A percentile compares a stretch with the other conserved stretches of the same genome.
Conservation (phyloP, 2,113 vertebrate genomes). For the Actenoides hombroni region DNA sequence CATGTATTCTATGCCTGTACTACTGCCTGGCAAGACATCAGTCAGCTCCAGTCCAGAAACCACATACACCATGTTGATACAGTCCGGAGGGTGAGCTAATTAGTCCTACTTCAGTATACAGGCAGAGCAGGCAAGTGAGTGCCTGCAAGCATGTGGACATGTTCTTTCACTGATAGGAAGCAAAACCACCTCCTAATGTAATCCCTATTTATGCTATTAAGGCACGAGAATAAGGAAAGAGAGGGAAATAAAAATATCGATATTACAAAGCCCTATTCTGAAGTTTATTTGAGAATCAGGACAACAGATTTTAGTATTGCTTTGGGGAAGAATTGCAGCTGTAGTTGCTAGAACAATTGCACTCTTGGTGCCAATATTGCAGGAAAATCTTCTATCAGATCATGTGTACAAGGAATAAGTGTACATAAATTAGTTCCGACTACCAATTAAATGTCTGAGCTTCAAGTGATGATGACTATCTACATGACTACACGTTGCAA, state of each 20-base stretch:
- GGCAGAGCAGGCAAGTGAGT: background rate
- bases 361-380: background rate
- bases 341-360: background rate
- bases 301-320: background rate
- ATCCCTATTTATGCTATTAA: background rate
- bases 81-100: background rate
- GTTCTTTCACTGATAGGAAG: background rate
- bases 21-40: background rate
- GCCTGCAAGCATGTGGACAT: background rate
- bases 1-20: background rate
- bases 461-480: background rate
- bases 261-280: background rate
- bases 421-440: background rate
- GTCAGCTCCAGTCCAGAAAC: background rate
- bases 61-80: fast-evolving
- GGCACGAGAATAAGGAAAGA: background rate
- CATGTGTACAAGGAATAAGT: background rate
- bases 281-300: background rate
- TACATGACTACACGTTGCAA: background rate
- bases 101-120: background rate
- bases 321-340: background rate
- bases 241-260: background rate
- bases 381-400: background rate
- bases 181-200: background rate
- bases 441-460: background rate